Conservation (phyloP, 2,113 vertebrate species). For the Callithrix jacchus region DNA sequence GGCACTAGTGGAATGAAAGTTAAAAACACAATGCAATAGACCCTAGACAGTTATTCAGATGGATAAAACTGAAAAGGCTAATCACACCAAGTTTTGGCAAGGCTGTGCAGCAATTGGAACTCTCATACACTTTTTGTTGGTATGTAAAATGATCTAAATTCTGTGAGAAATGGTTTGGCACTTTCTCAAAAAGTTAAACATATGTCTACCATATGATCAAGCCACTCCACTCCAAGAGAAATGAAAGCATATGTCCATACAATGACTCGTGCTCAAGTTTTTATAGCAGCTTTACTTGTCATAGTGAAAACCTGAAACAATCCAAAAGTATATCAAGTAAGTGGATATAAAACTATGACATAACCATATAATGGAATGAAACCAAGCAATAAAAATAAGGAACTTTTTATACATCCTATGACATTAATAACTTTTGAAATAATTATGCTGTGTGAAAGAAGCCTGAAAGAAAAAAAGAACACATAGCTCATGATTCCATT, state of each 20-base stretch:
- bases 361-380: not conserved
- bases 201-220: not conserved
- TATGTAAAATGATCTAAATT: not conserved
- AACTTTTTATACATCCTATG: not conserved
- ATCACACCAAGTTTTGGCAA: not conserved
- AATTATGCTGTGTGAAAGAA: not conserved
- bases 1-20: not conserved
- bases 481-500: not conserved
- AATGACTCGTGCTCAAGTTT: not conserved
- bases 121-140: not conserved
- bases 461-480: not conserved
- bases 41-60: not conserved
- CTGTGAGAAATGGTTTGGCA: not conserved
- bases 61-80: not conserved
- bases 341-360: not conserved
- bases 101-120: not conserved
- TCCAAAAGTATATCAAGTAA: not conserved
- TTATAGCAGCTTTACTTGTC: not conserved
- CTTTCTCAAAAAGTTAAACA: not conserved
- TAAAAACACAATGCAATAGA: not conserved
- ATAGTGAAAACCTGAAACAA: not conserved
- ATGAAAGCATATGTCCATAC: not conserved
- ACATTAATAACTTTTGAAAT: not conserved
- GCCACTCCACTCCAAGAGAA: not conserved
- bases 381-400: not conserved